phyloP scores from a whole-genome alignment of 2,888 invertebrate genomes.

The Ichneumoninae sp. region DNA sequence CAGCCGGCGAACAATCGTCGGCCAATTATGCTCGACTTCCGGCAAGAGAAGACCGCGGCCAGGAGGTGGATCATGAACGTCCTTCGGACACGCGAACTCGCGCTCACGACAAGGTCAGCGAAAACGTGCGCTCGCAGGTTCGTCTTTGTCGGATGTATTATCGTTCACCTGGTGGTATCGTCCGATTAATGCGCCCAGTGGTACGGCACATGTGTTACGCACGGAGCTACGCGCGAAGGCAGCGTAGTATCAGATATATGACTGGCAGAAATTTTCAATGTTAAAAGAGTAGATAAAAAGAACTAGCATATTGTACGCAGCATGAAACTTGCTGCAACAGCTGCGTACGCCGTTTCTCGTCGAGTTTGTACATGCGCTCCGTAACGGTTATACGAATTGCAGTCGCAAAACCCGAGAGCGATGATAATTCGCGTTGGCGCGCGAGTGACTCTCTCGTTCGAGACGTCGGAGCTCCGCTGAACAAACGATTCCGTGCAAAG shows the following conservation, averaged over 20 bases:
- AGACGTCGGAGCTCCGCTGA: background rate
- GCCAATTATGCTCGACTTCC: slow-evolving; percentile 53
- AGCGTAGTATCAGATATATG: background rate
- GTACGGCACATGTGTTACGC: background rate
- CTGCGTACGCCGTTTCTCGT: background rate
- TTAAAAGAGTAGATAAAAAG: background rate
- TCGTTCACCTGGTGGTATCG: slow-evolving; percentile 3
- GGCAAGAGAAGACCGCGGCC: slow-evolving; percentile 24
- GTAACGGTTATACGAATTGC: slow-evolving; percentile 7
- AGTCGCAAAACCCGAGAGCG: slow-evolving; percentile 1
- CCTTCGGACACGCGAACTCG: slow-evolving; percentile 54
- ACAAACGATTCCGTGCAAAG: slow-evolving; percentile 4
- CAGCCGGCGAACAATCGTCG: background rate
- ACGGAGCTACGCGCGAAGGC: background rate
- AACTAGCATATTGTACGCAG: background rate
- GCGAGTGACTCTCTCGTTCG: slow-evolving; percentile 13
- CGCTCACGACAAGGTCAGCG: slow-evolving; percentile 47
- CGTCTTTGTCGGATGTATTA: background rate
- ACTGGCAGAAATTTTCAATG: background rate
- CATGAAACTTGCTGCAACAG: background rate
- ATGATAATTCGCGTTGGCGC: slow-evolving; percentile 19
- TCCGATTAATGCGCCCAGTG: background rate
- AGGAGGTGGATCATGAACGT: slow-evolving; percentile 43
- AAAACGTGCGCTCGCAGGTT: slow-evolving; percentile 12
- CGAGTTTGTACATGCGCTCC: background rate